Evolutionary conservation across 35 echinoderm and acorn worm genomes (phyloP).

Genomic region (Holothuria glaberrima): DNA sequence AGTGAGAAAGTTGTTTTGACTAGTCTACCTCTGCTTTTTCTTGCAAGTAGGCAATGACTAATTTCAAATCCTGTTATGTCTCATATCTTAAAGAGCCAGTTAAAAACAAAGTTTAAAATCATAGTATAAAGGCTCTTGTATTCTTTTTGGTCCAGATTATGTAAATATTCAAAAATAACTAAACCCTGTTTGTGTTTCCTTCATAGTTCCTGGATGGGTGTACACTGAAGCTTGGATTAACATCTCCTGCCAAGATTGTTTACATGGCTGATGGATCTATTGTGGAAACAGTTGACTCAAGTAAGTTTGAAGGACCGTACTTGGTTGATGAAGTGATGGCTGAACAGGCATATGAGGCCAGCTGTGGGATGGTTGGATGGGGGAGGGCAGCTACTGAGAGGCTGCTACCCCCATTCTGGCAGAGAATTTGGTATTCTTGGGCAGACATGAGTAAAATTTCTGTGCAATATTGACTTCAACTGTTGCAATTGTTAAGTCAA

Average conservation of each 20-base stretch:
- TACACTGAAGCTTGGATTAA: slow-evolving; percentile 78
- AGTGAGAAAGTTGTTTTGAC: too few species aligned
- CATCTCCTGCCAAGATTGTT: slow-evolving; percentile 66
- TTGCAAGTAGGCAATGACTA: too few species aligned
- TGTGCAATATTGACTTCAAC: not conserved
- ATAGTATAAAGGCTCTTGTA: not conserved
- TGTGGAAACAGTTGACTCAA: slow-evolving; percentile 67
- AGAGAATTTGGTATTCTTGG: not conserved
- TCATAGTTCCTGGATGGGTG: slow-evolving; percentile 91
- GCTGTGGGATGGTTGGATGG: too few species aligned
- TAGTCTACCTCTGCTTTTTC: too few species aligned
- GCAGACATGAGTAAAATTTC: not conserved
- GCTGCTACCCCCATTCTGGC: too few species aligned
- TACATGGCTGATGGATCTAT: slow-evolving; percentile 78
- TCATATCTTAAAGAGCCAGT: too few species aligned
- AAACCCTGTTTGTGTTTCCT: not conserved
- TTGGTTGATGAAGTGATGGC: too few species aligned
- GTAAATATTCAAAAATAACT: not conserved
- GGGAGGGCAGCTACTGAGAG: too few species aligned
- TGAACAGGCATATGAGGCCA: too few species aligned
- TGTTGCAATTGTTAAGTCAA: not conserved
- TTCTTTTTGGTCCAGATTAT: not conserved
- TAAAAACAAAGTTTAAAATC: too few species aligned
- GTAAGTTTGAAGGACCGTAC: slow-evolving; percentile 60
- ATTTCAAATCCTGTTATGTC: too few species aligned